Evolutionary conservation across 1,140 invertebrate genomes (phyloP), one percentile per base, ranked within the genome.

Genomic region (Lepeophtheirus salmonis): DNA sequence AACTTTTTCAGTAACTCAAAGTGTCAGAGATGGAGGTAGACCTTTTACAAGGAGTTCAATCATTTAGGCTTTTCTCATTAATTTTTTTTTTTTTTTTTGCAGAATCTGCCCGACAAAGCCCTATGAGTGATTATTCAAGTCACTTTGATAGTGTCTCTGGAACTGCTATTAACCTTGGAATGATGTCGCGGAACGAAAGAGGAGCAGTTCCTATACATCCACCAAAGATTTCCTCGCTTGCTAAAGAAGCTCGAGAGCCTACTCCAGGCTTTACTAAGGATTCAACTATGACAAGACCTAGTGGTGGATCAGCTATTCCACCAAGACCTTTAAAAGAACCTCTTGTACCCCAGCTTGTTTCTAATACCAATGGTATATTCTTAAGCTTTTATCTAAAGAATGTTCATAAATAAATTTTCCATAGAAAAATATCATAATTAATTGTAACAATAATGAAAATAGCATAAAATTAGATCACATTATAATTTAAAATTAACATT

Each of bases 1-100:
- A 75, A 88, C 85, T 4, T 89, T 90, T 71, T 89, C 86, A 50
- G 86, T 89, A 64, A 89, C 86, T 26, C 86, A 89, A 74, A 89
- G 88, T 73, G 83, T 89, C 64, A 80, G 82, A 71, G 83, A 84
- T 75, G 85, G 85, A 52, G 50, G 59, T 61, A 53, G 55, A 6
- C 30, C 10, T 41, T 41, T 41, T 52, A 52, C 14, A 12, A 52
- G 20, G 14, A 16, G 3, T 16, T 18, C 50, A 16, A 6, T 10
- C n/a, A n/a, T 10, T 20, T 4, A 52, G 14, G 14, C 14, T 52
- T 20, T 52, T n/a, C 20, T 16, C 18, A 52, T 16, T 10, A 52
- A 52, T 16, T 18, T 52, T 52, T 16, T 13, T n/a, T 16, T 10
- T 55, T 60, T 21, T 51, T 50, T 50, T 41, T 61, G 16, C 49